Evolutionary conservation across 2,797 vertebrate species (phyloP).

Genomic region (Enteromius fasciolatus): DNA sequence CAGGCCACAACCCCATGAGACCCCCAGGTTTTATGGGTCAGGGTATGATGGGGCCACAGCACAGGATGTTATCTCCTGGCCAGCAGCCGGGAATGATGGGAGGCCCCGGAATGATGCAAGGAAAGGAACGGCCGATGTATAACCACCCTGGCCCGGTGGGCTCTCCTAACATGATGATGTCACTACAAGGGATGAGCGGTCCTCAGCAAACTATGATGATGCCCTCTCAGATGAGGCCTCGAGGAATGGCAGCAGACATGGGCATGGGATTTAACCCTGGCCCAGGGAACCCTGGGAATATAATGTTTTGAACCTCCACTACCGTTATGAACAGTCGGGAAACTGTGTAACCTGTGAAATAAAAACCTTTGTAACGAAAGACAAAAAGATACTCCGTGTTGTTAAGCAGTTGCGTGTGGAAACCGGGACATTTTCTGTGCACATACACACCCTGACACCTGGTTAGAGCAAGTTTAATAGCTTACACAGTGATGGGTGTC

Average conservation of each 20-base stretch:
- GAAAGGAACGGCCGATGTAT: conserved; percentile 85
- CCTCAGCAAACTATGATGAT: conserved; percentile 99
- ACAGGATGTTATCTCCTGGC: conserved; percentile 97
- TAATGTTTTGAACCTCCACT: conserved; percentile 88
- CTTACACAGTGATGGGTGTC: conserved; percentile 19
- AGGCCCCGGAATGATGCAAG: conserved; percentile 89
- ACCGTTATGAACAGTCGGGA: conserved; percentile 47
- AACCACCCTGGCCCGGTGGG: conserved; percentile 87
- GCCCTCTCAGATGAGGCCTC: conserved; percentile 97
- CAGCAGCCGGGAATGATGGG: conserved; percentile 88
- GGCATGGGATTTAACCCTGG: conserved; percentile 99
- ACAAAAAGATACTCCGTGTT: conserved; percentile 47
- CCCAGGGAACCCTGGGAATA: conserved; percentile 94
- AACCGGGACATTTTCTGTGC: conserved; percentile 54
- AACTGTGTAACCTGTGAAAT: conserved; percentile 60
- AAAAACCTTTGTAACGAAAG: conserved; percentile 48
- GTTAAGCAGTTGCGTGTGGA: conserved; percentile 46
- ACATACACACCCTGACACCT: conserved; percentile 44
- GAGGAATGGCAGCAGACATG: conserved; percentile 90
- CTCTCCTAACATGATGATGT: conserved; percentile 99
- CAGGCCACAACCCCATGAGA: conserved; percentile 93
- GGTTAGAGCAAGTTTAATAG: conserved; percentile 46
- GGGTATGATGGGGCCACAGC: conserved; percentile 97
- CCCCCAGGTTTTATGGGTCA: conserved; percentile 97
- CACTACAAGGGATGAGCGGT: conserved; percentile 97